Conservation (phyloP, 2,113 vertebrate species). For the Sebastes schlegelii region DNA sequence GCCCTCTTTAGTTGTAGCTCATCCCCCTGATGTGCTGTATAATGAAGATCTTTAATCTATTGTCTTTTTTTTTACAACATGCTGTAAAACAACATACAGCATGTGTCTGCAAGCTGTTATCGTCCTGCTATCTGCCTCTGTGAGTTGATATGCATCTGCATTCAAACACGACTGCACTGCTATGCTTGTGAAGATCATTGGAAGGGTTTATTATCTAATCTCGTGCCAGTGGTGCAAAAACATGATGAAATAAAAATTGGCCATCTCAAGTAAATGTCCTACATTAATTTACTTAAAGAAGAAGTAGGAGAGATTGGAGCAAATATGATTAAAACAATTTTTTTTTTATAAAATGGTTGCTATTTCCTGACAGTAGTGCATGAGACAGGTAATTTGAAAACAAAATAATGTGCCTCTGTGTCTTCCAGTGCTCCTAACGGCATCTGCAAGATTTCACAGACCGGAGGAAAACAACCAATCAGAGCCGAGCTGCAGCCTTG, state of each 20-base stretch:
- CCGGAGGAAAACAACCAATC: too few species aligned
- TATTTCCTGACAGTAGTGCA: too few species aligned
- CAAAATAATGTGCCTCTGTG: too few species aligned
- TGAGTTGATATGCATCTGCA: constrained; percentile 9
- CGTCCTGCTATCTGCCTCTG: constrained; percentile 5
- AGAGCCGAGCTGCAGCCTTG: too few species aligned
- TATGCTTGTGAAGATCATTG: background rate
- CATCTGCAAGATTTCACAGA: too few species aligned
- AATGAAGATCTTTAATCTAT: constrained; percentile 36
- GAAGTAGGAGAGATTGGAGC: too few species aligned
- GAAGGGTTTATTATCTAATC: background rate
- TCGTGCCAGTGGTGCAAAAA: background rate
- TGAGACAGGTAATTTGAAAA: too few species aligned
- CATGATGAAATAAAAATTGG: background rate
- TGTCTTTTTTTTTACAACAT: constrained; percentile 41
- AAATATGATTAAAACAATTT: too few species aligned
- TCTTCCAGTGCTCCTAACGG: too few species aligned
- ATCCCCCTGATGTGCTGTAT: constrained; percentile 18
- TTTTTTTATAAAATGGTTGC: too few species aligned
- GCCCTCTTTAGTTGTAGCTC: background rate
- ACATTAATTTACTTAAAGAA: background rate
- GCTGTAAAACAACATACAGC: constrained; percentile 39
- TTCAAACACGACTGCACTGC: background rate
- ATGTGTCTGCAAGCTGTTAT: constrained; percentile 35
- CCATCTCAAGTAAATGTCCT: background rate